phyloP scores from a whole-genome alignment of 2,888 invertebrate species.

The Cerceris rybyensis region DNA sequence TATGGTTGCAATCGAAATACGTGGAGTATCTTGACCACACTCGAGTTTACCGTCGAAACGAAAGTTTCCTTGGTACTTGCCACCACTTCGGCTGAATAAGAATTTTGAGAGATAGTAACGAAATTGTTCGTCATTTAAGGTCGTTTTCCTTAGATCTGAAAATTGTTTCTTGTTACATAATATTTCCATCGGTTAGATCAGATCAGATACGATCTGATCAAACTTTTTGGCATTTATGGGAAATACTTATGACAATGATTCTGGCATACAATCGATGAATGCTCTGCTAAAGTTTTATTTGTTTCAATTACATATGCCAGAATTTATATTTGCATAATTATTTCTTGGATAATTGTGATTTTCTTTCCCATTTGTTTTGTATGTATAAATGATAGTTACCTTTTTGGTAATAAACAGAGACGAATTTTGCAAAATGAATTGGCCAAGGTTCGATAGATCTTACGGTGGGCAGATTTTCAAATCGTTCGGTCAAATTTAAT shows the following conservation, averaged over 20 bases:
- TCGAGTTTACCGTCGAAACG: conserved; percentile 84
- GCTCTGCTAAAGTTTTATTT: no score
- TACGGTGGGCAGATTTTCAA: conserved; percentile 83
- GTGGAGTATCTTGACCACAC: conserved; percentile 85
- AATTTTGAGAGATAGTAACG: conserved; percentile 87
- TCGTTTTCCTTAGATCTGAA: conserved; percentile 82
- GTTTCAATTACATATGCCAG: no score
- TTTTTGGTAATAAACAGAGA: conserved; percentile 84
- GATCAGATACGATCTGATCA: no score
- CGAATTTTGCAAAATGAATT: conserved; percentile 86
- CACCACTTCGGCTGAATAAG: conserved; percentile 87
- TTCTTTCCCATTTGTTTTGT: no score
- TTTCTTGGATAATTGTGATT: no score
- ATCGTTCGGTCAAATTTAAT: conserved; percentile 83
- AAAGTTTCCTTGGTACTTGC: conserved; percentile 87
- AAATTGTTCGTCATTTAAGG: conserved; percentile 84
- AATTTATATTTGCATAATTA: no score
- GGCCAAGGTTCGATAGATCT: conserved; percentile 86
- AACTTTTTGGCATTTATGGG: no score
- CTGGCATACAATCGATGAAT: no score
- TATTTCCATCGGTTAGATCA: neutral
- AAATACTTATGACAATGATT: no score
- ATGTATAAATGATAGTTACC: conserved; percentile 76
- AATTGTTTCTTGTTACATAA: conserved; percentile 1
- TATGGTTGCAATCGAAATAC: conserved; percentile 85